These are phyloP conservation scores for Cephonodes hylas DNA, from an alignment of 2,888 invertebrate species.

Conservation along the genomic window DNA sequence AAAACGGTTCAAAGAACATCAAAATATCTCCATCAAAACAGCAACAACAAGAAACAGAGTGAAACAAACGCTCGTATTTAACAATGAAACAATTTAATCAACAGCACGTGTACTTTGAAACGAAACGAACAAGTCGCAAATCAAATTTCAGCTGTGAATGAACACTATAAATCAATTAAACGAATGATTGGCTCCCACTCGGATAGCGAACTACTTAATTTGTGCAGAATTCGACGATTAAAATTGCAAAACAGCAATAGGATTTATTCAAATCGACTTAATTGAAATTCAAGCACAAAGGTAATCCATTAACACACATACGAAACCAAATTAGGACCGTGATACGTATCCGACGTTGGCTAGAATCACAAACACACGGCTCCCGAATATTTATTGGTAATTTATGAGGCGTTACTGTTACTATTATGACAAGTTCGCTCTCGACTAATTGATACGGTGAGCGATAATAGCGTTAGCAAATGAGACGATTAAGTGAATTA, in stretches of 20 bases:
- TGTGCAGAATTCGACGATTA: neutral
- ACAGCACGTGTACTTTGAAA: neutral
- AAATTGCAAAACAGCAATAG: slow-evolving; percentile 6
- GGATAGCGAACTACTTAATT: neutral
- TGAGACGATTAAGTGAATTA: slow-evolving; percentile 24
- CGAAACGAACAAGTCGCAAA: neutral
- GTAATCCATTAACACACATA: neutral
- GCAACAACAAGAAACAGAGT: neutral
- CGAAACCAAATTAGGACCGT: slow-evolving; percentile 5
- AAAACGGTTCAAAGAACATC: too few relatives aligned
- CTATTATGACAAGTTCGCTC: neutral
- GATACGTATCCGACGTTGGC: neutral
- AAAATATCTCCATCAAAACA: too few relatives aligned
- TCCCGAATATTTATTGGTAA: neutral
- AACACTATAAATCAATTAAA: slow-evolving; percentile 2
- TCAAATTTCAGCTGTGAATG: neutral
- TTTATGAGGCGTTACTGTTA: neutral
- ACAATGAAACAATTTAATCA: neutral
- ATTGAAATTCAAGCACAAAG: neutral
- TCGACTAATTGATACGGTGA: neutral
- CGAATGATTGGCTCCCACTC: neutral
- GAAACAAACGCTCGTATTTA: neutral
- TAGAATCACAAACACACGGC: neutral
- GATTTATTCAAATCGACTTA: neutral
- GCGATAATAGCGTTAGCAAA: slow-evolving; percentile 5